These are phyloP conservation scores for Callyntrura sp. DNA, from an alignment of 2,888 invertebrate genomes.

Conservation along the genomic window DNA sequence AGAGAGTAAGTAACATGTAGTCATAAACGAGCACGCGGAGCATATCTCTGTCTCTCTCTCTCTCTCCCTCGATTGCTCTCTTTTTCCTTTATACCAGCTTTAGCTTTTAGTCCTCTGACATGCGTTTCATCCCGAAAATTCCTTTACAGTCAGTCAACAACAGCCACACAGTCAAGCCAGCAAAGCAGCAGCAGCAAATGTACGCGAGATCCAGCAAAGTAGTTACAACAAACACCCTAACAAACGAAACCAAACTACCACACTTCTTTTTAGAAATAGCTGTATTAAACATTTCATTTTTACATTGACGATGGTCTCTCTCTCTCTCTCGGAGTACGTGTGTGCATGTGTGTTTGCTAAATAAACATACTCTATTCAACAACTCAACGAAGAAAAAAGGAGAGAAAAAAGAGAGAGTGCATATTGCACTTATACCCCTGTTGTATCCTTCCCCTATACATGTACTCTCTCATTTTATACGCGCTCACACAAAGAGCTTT, in stretches of 20 bases:
- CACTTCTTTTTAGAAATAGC: conserved; percentile 37
- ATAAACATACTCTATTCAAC: conserved; percentile 26
- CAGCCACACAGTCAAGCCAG: conserved; percentile 15
- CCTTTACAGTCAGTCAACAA: conserved; percentile 43
- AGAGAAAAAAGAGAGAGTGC: conserved; percentile 35
- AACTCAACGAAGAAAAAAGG: conserved; percentile 12
- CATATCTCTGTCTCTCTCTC: conserved; percentile 43
- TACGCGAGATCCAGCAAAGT: not conserved
- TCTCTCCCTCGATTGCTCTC: conserved; percentile 43
- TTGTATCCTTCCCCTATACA: not conserved
- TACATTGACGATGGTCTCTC: not conserved
- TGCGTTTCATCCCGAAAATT: conserved; percentile 77
- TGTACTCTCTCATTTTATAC: not conserved
- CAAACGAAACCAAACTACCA: conserved; percentile 61
- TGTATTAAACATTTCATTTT: conserved; percentile 7
- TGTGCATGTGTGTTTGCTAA: conserved; percentile 8
- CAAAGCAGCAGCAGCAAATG: too few species aligned
- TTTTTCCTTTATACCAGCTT: conserved; percentile 41
- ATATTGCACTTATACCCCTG: conserved; percentile 38
- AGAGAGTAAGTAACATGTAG: too few species aligned
- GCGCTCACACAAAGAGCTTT: not conserved
- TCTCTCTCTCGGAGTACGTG: not conserved
- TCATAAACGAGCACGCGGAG: not conserved
- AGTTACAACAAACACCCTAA: conserved; percentile 36
- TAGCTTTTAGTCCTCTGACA: conserved; percentile 70